phyloP scores from a whole-genome alignment of 2,797 vertebrate species.

The Phataginus tetradactyla region DNA sequence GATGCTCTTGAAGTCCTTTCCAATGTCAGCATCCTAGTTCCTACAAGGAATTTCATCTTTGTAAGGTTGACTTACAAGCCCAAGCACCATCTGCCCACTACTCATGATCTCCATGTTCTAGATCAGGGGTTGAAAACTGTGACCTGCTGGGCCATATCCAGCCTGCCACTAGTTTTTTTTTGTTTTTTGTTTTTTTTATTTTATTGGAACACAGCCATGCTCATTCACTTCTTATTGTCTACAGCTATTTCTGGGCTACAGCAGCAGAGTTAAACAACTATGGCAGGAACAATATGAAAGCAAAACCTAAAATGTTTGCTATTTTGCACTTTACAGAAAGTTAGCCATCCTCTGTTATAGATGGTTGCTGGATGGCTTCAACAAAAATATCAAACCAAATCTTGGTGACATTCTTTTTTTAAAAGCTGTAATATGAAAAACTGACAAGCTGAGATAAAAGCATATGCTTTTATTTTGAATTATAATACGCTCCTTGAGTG shows the following conservation, averaged over 20 bases:
- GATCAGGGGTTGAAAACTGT: not conserved
- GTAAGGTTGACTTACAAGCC: not conserved
- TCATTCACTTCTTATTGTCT: not conserved
- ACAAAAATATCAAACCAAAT: slow-evolving; percentile 17
- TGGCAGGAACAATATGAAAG: not conserved
- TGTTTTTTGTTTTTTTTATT: not conserved
- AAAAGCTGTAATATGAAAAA: not conserved
- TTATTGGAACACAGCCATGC: not conserved
- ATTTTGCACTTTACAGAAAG: not conserved
- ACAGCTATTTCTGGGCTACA: not conserved
- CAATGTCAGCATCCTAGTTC: not conserved
- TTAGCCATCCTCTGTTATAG: not conserved
- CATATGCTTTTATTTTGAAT: slow-evolving; percentile 4
- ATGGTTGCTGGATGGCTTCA: not conserved
- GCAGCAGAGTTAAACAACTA: not conserved
- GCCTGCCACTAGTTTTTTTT: not conserved
- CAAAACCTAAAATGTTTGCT: not conserved
- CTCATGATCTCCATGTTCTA: not conserved
- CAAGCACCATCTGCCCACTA: not conserved
- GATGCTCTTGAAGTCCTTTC: not conserved
- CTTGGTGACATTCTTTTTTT: not conserved
- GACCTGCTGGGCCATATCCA: not conserved
- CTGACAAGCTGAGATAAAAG: not conserved
- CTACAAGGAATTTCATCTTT: not conserved
- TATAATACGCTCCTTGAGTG: not conserved